phyloP scores from a whole-genome alignment of 2,888 invertebrate species.

The Meloe dianella region DNA sequence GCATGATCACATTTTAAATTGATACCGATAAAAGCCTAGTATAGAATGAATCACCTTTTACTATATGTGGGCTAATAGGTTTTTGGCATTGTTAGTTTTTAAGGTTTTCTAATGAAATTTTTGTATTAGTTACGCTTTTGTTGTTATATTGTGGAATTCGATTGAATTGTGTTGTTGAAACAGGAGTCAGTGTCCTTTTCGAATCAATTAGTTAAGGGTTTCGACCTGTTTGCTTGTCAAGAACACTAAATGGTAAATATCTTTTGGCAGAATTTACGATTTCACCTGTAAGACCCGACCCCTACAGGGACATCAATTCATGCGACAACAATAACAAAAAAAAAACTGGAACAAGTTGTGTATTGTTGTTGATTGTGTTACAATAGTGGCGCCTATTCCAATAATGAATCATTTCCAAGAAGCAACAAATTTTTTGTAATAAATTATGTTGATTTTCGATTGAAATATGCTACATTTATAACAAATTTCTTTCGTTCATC shows the following conservation, averaged over 20 bases:
- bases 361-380: constrained; percentile 30
- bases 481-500: background rate
- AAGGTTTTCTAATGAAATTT: background rate
- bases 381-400: constrained; percentile 32
- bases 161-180: background rate
- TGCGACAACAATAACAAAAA: constrained; percentile 12
- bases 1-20: constrained; percentile 4
- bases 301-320: constrained; percentile 29
- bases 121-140: background rate
- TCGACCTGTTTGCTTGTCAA: constrained; percentile 14
- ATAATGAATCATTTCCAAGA: constrained; percentile 17
- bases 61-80: background rate
- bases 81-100: background rate
- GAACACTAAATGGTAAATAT: constrained; percentile 20
- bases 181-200: constrained; percentile 9
- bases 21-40: constrained; percentile 5
- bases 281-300: constrained; percentile 23
- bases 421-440: background rate
- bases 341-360: constrained; percentile 36
- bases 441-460: constrained; percentile 1
- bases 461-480: constrained; percentile 17
- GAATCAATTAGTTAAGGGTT: constrained; percentile 12
- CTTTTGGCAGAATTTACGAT: constrained; percentile 26
- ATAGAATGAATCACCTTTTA: background rate
- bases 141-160: background rate